These are phyloP conservation scores for Pempheris klunzingeri DNA, from an alignment of 2,797 vertebrate species.

Conservation along the genomic window DNA sequence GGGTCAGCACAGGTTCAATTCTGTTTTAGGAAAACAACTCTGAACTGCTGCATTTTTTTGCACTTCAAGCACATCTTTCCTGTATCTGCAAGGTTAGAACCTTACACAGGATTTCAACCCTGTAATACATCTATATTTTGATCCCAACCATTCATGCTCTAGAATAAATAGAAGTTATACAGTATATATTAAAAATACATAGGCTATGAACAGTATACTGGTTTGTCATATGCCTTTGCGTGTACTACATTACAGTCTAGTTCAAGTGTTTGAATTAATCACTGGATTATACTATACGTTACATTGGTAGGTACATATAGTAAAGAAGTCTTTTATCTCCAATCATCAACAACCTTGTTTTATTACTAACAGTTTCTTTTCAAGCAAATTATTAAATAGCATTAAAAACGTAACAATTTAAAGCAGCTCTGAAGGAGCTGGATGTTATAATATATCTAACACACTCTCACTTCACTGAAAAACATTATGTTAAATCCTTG, in stretches of 20 bases:
- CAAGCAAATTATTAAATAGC: not conserved
- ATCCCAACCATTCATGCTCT: constrained; percentile 3
- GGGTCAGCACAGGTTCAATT: constrained; percentile 26
- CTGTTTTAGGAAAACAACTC: constrained; percentile 42
- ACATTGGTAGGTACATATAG: not conserved
- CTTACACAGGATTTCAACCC: constrained; percentile 14
- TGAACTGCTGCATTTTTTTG: constrained; percentile 23
- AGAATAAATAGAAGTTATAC: constrained; percentile 9
- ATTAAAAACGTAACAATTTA: no score
- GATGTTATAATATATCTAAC: constrained; percentile 46
- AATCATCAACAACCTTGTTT: not conserved
- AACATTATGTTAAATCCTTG: constrained; percentile 51
- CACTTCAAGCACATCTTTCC: constrained; percentile 10
- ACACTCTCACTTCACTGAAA: constrained; percentile 14
- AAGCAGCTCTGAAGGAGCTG: constrained; percentile 34
- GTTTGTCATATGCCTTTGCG: not conserved
- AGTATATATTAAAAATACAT: not conserved
- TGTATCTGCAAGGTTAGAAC: not conserved
- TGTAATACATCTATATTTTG: not conserved
- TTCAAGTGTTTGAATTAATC: not conserved
- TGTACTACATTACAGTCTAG: not conserved
- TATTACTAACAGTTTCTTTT: not conserved
- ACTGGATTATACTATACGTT: not conserved
- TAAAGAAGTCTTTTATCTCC: constrained; percentile 4
- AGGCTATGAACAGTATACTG: not conserved